Evolutionary conservation across 1,140 invertebrate species (phyloP).

Genomic region (Atta colombica): DNA sequence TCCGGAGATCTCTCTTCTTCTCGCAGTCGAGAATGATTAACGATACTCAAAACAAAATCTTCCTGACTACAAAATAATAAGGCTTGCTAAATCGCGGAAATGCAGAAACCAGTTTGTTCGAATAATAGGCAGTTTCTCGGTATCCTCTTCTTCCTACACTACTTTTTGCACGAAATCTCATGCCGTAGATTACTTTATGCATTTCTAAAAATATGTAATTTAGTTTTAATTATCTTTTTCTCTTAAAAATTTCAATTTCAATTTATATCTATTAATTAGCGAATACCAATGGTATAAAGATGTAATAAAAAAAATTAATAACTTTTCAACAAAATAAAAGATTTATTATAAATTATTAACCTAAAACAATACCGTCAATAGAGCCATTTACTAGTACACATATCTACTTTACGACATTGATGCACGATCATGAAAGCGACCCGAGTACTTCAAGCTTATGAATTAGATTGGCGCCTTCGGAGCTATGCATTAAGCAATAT

Average conservation of each 20-base stretch:
- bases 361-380: neutral
- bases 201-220: neutral
- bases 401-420: constrained; percentile 59
- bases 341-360: neutral
- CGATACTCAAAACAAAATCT: constrained; percentile 49
- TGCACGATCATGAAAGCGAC: constrained; percentile 73
- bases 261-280: neutral
- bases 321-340: neutral
- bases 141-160: neutral
- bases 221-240: neutral
- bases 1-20: constrained; percentile 33
- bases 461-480: constrained; percentile 66
- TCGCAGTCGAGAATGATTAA: constrained; percentile 39
- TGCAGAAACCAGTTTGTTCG: constrained; percentile 33
- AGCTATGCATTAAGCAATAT: constrained; percentile 63
- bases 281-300: too few relatives aligned
- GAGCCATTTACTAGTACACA: constrained; percentile 6
- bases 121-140: constrained; percentile 7
- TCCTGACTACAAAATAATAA: constrained; percentile 29
- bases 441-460: constrained; percentile 66
- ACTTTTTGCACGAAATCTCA: neutral
- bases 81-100: constrained; percentile 48
- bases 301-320: neutral
- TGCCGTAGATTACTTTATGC: neutral
- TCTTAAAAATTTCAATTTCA: neutral